phyloP scores from a whole-genome alignment of 1,140 invertebrate genomes.

The Pogonomyrmex barbatus region DNA sequence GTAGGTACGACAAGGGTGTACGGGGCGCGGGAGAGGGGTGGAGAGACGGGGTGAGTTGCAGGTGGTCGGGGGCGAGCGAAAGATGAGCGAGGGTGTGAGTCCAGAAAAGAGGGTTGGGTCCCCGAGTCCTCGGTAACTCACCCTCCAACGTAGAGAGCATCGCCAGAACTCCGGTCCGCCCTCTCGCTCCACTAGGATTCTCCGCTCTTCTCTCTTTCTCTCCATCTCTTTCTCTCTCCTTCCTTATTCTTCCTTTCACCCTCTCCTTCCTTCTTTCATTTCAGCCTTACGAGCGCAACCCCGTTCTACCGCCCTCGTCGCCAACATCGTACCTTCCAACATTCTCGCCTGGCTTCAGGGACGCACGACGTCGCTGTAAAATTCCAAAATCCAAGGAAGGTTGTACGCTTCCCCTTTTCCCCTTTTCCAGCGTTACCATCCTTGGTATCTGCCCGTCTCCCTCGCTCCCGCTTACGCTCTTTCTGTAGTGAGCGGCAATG shows the following conservation, averaged over 20 bases:
- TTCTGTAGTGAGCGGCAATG: conserved; percentile 30
- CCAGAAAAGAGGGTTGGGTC: conserved; percentile 85
- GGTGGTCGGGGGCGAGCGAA: conserved; percentile 72
- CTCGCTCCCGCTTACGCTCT: conserved; percentile 18
- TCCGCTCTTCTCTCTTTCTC: conserved; percentile 60
- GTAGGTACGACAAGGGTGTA: conserved; percentile 66
- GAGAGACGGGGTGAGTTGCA: conserved; percentile 56
- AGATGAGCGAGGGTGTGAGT: conserved; percentile 82
- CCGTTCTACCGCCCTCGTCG: conserved; percentile 55
- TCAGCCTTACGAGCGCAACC: conserved; percentile 68
- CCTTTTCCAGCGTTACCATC: conserved; percentile 40
- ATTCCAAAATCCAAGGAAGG: conserved; percentile 74
- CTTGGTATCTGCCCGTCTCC: background rate
- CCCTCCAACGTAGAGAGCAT: conserved; percentile 75
- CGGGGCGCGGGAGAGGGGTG: conserved; percentile 58
- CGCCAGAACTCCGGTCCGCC: conserved; percentile 72
- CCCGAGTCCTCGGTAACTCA: conserved; percentile 82
- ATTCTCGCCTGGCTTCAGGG: conserved; percentile 69
- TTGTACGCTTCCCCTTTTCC: conserved; percentile 37
- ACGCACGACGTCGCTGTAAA: conserved; percentile 74
- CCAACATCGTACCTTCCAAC: conserved; percentile 73
- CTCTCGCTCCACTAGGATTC: conserved; percentile 68
- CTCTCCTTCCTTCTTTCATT: conserved; percentile 58
- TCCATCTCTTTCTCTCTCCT: background rate
- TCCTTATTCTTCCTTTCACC: conserved; percentile 12